phyloP scores from a whole-genome alignment of 2,113 vertebrate genomes.

The Ptilonorhynchus violaceus region DNA sequence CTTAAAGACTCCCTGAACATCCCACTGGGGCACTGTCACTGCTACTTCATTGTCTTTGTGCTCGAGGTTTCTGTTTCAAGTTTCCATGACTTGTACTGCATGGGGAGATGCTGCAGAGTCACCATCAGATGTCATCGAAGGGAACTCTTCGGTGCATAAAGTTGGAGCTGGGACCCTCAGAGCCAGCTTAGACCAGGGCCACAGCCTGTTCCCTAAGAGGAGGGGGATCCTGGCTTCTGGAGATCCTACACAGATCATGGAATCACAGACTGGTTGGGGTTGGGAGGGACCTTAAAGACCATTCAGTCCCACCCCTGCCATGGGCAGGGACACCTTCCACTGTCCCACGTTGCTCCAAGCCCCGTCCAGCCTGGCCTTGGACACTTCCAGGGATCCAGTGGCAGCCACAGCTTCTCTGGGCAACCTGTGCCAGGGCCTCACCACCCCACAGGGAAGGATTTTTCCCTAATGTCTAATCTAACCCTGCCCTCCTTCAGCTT shows the following conservation, averaged over 20 bases:
- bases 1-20: neutral
- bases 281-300: neutral
- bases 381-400: neutral
- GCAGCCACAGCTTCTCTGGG: neutral
- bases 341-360: neutral
- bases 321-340: neutral
- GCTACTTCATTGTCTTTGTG: neutral
- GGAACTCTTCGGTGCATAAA: neutral
- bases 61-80: neutral
- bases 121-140: neutral
- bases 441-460: neutral
- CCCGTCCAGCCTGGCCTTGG: rapidly evolving
- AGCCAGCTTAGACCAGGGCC: neutral
- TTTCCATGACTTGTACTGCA: neutral
- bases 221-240: neutral
- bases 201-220: neutral
- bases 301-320: neutral
- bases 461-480: neutral
- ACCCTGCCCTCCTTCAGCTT: neutral
- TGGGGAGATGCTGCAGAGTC: neutral
- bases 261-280: neutral
- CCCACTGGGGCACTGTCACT: neutral
- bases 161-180: neutral
- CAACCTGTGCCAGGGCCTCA: neutral
- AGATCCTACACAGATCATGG: neutral